Evolutionary conservation across 2,797 vertebrate genomes (phyloP).

Genomic region (Chelon labrosus): DNA sequence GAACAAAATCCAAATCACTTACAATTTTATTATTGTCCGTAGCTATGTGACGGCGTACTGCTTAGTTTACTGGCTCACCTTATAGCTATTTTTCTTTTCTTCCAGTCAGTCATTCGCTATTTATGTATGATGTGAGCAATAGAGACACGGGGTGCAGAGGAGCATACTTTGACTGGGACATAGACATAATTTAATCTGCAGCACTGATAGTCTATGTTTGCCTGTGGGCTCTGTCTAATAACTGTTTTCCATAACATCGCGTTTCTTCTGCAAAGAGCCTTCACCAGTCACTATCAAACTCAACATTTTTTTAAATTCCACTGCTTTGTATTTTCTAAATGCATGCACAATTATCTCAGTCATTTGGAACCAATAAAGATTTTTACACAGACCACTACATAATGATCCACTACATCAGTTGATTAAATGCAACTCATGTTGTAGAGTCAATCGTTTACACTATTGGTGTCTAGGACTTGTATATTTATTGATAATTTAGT

Average conservation of each 20-base stretch:
- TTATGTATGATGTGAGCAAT: background rate
- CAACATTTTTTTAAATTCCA: background rate
- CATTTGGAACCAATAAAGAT: background rate
- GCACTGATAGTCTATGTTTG: background rate
- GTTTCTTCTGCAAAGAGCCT: background rate
- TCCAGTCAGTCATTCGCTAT: slow-evolving; percentile 21
- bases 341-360: background rate
- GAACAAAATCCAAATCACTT: slow-evolving; percentile 14
- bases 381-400: slow-evolving; percentile 8
- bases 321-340: background rate
- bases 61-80: slow-evolving; percentile 8
- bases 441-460: slow-evolving; percentile 13
- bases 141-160: background rate
- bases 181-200: background rate
- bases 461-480: slow-evolving; percentile 10
- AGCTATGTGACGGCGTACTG: background rate
- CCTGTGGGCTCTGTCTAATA: background rate
- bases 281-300: background rate
- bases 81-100: background rate
- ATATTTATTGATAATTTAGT: slow-evolving; percentile 20
- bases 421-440: slow-evolving; percentile 12
- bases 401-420: slow-evolving; percentile 5
- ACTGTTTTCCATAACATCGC: background rate
- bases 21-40: background rate
- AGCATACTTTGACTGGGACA: background rate